These are phyloP conservation scores for Cygnus olor DNA, from an alignment of 2,797 vertebrate genomes.

Conservation along the genomic window DNA sequence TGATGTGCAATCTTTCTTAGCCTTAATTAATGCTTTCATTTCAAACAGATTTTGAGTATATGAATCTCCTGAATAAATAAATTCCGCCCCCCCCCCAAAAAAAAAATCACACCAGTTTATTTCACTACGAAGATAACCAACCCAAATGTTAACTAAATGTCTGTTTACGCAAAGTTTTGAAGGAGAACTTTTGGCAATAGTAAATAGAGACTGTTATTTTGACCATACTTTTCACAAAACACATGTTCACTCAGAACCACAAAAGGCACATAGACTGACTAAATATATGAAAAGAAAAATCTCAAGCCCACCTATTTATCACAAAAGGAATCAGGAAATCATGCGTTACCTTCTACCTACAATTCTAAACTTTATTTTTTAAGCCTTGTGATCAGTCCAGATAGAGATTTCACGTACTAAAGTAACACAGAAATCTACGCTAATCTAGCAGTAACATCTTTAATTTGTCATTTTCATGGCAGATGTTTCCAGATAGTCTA, in stretches of 20 bases:
- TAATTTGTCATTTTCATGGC: conserved; percentile 61
- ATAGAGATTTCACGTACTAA: neutral
- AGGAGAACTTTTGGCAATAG: conserved; percentile 38
- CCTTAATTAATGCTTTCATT: neutral
- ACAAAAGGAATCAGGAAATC: neutral
- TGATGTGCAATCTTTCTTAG: neutral
- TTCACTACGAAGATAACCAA: conserved; percentile 6
- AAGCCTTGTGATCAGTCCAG: neutral
- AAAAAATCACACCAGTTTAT: neutral
- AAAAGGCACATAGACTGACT: conserved; percentile 16
- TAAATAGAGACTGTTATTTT: conserved; percentile 68
- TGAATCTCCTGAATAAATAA: neutral
- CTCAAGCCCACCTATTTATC: neutral
- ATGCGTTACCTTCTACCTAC: neutral
- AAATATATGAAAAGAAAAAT: neutral
- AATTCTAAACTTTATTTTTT: neutral
- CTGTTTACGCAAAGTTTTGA: conserved; percentile 47
- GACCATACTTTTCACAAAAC: conserved; percentile 49
- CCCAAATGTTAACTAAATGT: conserved; percentile 55
- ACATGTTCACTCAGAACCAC: conserved; percentile 52
- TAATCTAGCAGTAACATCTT: conserved; percentile 26
- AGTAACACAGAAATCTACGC: conserved; percentile 33
- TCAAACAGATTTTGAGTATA: neutral
- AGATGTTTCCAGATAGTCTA: conserved; percentile 46
- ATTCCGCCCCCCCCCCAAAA: rapidly evolving